A percentile compares a stretch with the other conserved stretches of the same genome.
Conservation (phyloP, 2,888 invertebrate genomes). For the Volucella zonaria region DNA sequence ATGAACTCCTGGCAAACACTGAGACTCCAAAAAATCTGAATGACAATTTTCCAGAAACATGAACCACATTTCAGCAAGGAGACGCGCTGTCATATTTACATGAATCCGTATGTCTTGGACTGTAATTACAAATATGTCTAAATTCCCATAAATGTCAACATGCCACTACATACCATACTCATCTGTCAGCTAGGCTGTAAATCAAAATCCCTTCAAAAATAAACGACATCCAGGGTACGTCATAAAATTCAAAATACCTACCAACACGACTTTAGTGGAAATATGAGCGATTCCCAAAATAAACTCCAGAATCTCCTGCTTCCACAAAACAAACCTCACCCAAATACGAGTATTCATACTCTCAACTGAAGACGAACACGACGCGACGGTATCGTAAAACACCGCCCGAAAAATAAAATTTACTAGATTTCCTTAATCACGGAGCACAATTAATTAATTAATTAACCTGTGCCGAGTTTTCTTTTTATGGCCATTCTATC, state of each 20-base stretch:
- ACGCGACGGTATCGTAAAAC: conserved; percentile 45
- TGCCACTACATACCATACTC: neutral
- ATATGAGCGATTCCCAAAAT: conserved; percentile 15
- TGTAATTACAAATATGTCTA: too few species aligned
- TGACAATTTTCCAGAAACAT: too few species aligned
- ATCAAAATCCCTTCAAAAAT: conserved; percentile 3
- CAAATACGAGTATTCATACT: neutral
- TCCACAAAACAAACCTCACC: conserved; percentile 3
- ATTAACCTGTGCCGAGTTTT: conserved; percentile 46
- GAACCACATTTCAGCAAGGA: too few species aligned
- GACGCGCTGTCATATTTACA: too few species aligned
- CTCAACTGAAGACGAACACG: conserved; percentile 18
- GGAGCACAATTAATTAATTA: conserved; percentile 43
- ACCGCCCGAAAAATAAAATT: conserved; percentile 41
- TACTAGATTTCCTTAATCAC: conserved; percentile 40
- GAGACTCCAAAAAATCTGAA: too few species aligned
- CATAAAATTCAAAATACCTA: conserved; percentile 19
- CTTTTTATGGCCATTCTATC: conserved; percentile 59
- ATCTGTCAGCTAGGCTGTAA: conserved; percentile 16
- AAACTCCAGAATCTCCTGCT: neutral
- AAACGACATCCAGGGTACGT: neutral
- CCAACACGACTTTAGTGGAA: neutral
- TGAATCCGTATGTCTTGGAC: too few species aligned
- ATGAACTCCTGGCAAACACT: too few species aligned
- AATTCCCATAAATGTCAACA: neutral